A percentile compares a stretch with the other conserved stretches of the same genome.
Evolutionary conservation across 1,140 invertebrate genomes (phyloP).

Genomic region (Venustaconcha ellipsiformis): DNA sequence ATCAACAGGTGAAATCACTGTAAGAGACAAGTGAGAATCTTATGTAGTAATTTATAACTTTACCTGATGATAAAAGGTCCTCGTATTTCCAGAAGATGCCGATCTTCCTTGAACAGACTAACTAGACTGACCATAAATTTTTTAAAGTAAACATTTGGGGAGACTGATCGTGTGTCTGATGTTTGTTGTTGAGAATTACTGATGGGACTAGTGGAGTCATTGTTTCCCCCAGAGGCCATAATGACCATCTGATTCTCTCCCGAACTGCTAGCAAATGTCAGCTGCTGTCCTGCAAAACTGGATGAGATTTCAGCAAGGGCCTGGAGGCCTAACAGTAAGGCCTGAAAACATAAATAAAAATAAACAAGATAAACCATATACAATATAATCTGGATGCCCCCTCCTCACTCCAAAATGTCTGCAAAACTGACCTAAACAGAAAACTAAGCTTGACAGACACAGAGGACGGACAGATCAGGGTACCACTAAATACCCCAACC

Average conservation of each 20-base stretch:
- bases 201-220: too few relatives aligned
- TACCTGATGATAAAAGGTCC: slow-evolving; percentile 96
- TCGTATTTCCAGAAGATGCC: slow-evolving; percentile 86
- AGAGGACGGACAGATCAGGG: too few relatives aligned
- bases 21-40: background rate
- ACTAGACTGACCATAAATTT: slow-evolving; percentile 90
- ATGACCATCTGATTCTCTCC: too few relatives aligned
- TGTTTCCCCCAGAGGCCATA: too few relatives aligned
- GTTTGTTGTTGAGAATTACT: too few relatives aligned
- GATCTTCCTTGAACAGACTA: slow-evolving; percentile 86
- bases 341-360: slow-evolving; percentile 63
- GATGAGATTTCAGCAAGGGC: slow-evolving; percentile 90
- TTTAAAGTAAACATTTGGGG: slow-evolving; percentile 77
- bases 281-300: slow-evolving; percentile 29
- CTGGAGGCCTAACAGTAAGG: slow-evolving; percentile 89
- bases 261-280: too few relatives aligned
- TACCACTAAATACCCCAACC: too few relatives aligned
- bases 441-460: too few relatives aligned
- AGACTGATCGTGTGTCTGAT: too few relatives aligned
- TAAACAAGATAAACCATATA: background rate
- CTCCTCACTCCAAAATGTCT: too few relatives aligned
- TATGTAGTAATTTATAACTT: background rate
- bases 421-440: too few relatives aligned
- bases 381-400: too few relatives aligned
- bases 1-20: background rate